Evolutionary conservation across 2,888 invertebrate species (phyloP), one percentile per base, ranked within the genome.

Genomic region (Pristionchus maxplancki): DNA sequence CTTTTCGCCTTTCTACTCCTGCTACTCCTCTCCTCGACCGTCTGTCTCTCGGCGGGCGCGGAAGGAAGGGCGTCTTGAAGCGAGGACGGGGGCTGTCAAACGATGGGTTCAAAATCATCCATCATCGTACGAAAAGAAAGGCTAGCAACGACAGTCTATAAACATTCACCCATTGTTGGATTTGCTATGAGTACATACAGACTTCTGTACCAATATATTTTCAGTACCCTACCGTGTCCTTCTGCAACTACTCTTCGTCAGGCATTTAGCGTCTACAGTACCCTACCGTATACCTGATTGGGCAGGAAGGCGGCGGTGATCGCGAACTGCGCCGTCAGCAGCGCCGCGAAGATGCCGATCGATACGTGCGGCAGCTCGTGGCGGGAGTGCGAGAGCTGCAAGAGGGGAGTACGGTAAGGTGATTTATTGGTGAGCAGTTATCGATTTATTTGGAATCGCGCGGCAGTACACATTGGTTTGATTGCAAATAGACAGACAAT

Each of bases 281-380:
- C 15, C 53, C 53, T 34, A 85, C 58, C 37, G 37, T 58, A 31
- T 64, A 85, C 86, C 50, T 87, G 67, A 13, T 91, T 91, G 5
- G 93, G 93, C 53, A 93, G 89, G 78, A 90, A 91, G 62, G 74
- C 11, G 62, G 88, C 74, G 4, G 90, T 89, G 71, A 93, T 89
- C 28, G 91, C 48, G 87, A 91, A 90, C 90, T 94, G 93, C 28
- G 91, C 82, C 28, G 92, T 74, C 17, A 94, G 89, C 58, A 94
- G 89, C 48, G 89, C n/a, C 1, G 91, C 90, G 86, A 93, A 94
- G 28, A 93, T 74, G 28, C 88, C 74, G 81, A 91, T 91, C 5
- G 93, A 93, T 5, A 92, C 50, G 17, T 91, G n/a, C 17, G 88
- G 71, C 64, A 88, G 85, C 31, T 83, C 83, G 28, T 89, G 82